A percentile compares a stretch with the other conserved stretches of the same genome.
phyloP scores from a whole-genome alignment of 2,797 vertebrate genomes.

The Sphaeramia orbicularis region DNA sequence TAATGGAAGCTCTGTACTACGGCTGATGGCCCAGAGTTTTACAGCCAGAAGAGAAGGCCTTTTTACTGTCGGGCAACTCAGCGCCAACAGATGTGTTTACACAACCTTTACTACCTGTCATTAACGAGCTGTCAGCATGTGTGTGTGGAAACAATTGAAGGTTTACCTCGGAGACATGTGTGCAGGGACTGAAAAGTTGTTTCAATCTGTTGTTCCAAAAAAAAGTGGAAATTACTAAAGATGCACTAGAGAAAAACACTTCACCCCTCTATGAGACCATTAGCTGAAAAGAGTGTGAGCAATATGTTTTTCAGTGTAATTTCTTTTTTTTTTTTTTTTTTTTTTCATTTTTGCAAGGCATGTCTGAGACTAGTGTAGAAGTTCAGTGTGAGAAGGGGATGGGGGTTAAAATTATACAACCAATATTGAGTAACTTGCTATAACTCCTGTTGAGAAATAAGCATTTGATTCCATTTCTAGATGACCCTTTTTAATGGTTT shows the following conservation, averaged over 20 bases:
- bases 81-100: slow-evolving; percentile 83
- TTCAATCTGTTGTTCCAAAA: slow-evolving; percentile 10
- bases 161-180: slow-evolving; percentile 50
- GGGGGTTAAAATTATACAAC: background rate
- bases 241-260: background rate
- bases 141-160: slow-evolving; percentile 62
- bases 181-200: slow-evolving; percentile 8
- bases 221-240: background rate
- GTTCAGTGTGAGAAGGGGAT: background rate
- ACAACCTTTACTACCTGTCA: slow-evolving; percentile 78
- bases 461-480: too few relatives aligned
- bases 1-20: slow-evolving; percentile 58
- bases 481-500: too few relatives aligned
- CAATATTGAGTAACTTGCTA: background rate
- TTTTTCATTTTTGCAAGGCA: too few relatives aligned
- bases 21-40: slow-evolving; percentile 61
- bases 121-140: slow-evolving; percentile 76
- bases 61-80: slow-evolving; percentile 77
- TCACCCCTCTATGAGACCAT: too few relatives aligned
- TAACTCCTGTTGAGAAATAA: background rate
- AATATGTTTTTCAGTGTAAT: too few relatives aligned
- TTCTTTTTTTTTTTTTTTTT: too few relatives aligned
- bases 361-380: too few relatives aligned
- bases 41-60: slow-evolving; percentile 55
- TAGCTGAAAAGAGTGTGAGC: too few relatives aligned